A percentile compares a stretch with the other conserved stretches of the same genome.
These are phyloP conservation scores for Chrysolina americana DNA, from an alignment of 2,888 invertebrate species.

Conservation along the genomic window DNA sequence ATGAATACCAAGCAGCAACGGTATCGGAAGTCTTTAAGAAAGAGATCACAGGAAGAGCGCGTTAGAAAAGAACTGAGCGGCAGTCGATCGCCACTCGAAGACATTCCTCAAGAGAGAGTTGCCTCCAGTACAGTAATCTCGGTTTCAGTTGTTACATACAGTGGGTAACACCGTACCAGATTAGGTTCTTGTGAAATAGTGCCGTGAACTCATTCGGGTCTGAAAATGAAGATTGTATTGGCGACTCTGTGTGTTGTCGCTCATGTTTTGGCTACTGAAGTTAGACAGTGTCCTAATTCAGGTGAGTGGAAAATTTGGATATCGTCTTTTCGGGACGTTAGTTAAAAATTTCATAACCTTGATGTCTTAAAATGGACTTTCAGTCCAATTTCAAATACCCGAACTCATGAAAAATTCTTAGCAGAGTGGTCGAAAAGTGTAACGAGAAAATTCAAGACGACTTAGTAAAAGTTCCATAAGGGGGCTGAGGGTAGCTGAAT, in stretches of 20 bases:
- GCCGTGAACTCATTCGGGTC: neutral
- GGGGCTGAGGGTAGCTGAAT: no score
- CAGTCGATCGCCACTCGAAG: slow-evolving; percentile 13
- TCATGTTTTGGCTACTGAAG: slow-evolving; percentile 29
- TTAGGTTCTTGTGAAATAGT: slow-evolving; percentile 23
- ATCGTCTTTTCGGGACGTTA: no score
- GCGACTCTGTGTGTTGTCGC: slow-evolving; percentile 23
- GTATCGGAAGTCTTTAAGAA: slow-evolving; percentile 35
- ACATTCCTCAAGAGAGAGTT: slow-evolving; percentile 48
- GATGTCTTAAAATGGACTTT: no score
- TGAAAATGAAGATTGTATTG: slow-evolving; percentile 33
- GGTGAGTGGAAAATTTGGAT: neutral
- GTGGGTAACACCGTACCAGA: slow-evolving; percentile 25
- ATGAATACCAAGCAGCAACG: slow-evolving; percentile 1
- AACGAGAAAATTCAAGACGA: no score
- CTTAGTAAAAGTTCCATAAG: no score
- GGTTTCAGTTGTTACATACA: slow-evolving; percentile 33
- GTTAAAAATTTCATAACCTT: no score
- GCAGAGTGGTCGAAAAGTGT: no score
- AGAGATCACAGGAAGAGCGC: slow-evolving; percentile 9
- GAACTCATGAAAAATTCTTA: no score
- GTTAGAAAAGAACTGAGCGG: slow-evolving; percentile 5
- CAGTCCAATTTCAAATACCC: no score
- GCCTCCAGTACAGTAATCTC: slow-evolving; percentile 35
- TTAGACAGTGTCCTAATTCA: slow-evolving; percentile 27